Base-by-base conservation (phyloP, 2,888 invertebrate genomes). In the Tachina fera region DNA sequence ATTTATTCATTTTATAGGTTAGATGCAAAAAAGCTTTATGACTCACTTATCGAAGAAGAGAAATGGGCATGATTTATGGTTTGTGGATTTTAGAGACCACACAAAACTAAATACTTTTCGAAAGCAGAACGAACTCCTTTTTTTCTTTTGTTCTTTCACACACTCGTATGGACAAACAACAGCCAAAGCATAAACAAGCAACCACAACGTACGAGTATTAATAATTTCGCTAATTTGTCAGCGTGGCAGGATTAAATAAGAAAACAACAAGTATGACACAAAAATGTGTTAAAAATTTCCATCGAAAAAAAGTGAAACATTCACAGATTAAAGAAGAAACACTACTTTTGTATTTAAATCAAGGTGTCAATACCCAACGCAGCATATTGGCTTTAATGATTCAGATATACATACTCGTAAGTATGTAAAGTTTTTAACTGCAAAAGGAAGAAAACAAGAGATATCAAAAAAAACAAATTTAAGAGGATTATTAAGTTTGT, bases 61-160 rank as follows among this genome's bases (percentile, higher is more conserved):
- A 77, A 77, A 72, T 83, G 77, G 56, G 14, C 77, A 77, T 83
- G 83, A 83, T 83, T 83, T 83, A 83, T 83, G 63, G 67, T 58
- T 76, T 76, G 56, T 53, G 71, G 60, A 67, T 71, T 65, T 49
- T 61, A 56, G 13, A 76, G 81, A 75, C 81, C 81, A 75, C 82
- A 70, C 82, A 81, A 61, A 70, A 77, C 13, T 56, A 14, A 53
- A 67, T 68, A 60, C 45, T 68, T 56, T 79, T 56, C 56, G 41
- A 71, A 71, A 79, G 56, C 63, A 79, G 19, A 70, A 61, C 45
- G 31, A 31, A 31, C 31, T 61, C 3, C 43, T 16, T 68, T 78
- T 61, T 16, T 78, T 78, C n/a, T 14, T 10, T 9, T 14, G 39
- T 56, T 78, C 8, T 43, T 41, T 5, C 43, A n/a, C 22, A 47